Percentiles rank a stretch among this genome's conserved stretches.
These are phyloP conservation scores for Pangasianodon gigas DNA, from an alignment of 2,113 vertebrate genomes.

Conservation along the genomic window DNA sequence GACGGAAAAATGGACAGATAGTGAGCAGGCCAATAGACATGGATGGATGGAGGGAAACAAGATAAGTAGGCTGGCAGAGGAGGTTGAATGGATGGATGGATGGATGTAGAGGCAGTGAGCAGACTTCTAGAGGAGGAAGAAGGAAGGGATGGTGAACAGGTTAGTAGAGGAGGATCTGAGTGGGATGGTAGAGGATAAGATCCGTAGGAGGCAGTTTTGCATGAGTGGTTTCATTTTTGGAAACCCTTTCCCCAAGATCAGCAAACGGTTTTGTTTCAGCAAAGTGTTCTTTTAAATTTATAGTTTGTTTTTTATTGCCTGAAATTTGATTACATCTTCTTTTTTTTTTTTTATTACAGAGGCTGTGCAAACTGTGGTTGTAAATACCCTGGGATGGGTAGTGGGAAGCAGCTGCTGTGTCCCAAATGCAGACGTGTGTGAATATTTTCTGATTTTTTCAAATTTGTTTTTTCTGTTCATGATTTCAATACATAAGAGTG, in stretches of 20 bases:
- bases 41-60: neutral
- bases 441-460: neutral
- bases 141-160: neutral
- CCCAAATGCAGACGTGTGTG: slow-evolving; percentile 53
- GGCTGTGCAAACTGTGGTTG: slow-evolving; percentile 53
- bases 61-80: neutral
- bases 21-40: neutral
- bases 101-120: neutral
- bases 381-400: slow-evolving; percentile 38
- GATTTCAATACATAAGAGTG: neutral
- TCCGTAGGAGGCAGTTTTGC: neutral
- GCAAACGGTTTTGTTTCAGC: neutral
- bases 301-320: neutral
- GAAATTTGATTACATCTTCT: neutral
- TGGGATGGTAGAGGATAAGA: neutral
- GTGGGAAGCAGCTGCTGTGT: slow-evolving; percentile 48
- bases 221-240: neutral
- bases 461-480: neutral
- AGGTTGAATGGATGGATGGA: neutral
- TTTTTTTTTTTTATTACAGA: slow-evolving; percentile 26
- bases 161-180: neutral
- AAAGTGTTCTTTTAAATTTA: neutral
- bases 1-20: neutral
- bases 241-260: neutral
- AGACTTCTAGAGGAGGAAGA: neutral